Conservation (phyloP, 2,113 vertebrate species). For the Carassius auratus region DNA sequence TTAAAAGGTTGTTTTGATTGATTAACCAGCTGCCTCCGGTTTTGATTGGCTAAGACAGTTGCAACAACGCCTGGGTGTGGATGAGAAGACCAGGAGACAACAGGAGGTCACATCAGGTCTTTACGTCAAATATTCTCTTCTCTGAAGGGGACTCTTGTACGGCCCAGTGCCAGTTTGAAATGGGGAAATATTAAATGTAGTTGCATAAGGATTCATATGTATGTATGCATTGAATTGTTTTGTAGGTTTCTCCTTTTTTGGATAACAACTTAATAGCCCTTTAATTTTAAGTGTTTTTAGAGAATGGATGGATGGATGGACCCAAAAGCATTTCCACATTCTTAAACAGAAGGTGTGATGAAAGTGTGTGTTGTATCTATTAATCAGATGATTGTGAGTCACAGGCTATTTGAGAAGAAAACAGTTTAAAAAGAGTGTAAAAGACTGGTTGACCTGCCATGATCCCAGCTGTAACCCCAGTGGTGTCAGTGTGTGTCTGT, state of each 20-base stretch:
- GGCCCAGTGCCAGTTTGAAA: background rate
- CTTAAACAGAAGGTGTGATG: constrained; percentile 62
- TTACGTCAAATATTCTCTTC: background rate
- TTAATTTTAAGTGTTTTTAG: background rate
- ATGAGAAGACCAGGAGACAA: constrained; percentile 18
- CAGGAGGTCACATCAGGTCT: constrained; percentile 32
- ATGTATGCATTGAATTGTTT: background rate
- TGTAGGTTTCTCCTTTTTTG: background rate
- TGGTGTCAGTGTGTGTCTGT: constrained; percentile 52
- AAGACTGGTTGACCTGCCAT: constrained; percentile 10
- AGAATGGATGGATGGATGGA: background rate
- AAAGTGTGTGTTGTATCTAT: background rate
- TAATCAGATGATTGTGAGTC: constrained; percentile 52
- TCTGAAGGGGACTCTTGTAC: background rate
- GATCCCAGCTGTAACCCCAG: constrained; percentile 9
- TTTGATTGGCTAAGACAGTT: constrained; percentile 23
- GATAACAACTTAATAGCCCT: background rate
- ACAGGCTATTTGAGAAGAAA: background rate
- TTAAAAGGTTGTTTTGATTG: constrained; percentile 22
- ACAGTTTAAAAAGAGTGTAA: background rate
- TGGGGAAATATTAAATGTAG: background rate
- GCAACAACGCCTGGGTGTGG: constrained; percentile 19
- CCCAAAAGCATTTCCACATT: background rate
- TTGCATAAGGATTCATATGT: constrained; percentile 2
- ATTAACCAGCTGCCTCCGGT: constrained; percentile 4